Base-by-base conservation (phyloP, 2,113 vertebrate genomes). In the Diadophis punctatus region DNA sequence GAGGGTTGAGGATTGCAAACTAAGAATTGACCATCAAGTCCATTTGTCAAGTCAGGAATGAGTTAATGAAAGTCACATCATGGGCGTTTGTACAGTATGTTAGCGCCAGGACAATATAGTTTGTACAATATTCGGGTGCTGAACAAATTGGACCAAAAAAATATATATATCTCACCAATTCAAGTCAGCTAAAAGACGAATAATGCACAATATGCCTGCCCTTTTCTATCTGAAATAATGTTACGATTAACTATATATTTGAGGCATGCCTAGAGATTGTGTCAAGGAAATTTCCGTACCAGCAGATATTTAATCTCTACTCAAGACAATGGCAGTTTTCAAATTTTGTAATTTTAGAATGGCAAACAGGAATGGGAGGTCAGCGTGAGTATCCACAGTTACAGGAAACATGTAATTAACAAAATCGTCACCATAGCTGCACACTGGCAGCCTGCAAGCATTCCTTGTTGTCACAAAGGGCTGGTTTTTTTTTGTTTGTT, bases 381-480 rank as follows among this genome's bases (percentile, higher is more conserved):
- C 11, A 60, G 0, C 49, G 20, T 86, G 39, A 6, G 58, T 93
- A 89, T 0, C 85, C 58, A 89, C 0, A 0, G 89, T 93, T 85
- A 90, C 88, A 55, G 85, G 60, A 51, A 56, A 93, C 74, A 43
- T 84, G 51, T 58, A 90, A 68, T 27, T 58, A 56, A 51, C n/a
- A 52, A 39, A 63, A 51, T 92, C 49, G 12, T 88, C 74, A 90
- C 39, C 49, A 93, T 74, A 55, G 91, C 90, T 80, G 74, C 94
- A 90, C 92, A 49, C 55, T 86, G 74, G 89, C 56, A 91, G 53
- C 87, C 27, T 94, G 30, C 55, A 88, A 48, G 88, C 55, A 1
- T 94, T 95, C 92, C 90, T 87, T 86, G 58, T 91, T 91, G 92
- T 91, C 90, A 39, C 74, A 87, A 91, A 94, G 93, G 88, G 55